Percentiles rank a stretch among this genome's conserved stretches.
phyloP scores from a whole-genome alignment of 2,888 invertebrate species.

The Tipula vernalis region DNA sequence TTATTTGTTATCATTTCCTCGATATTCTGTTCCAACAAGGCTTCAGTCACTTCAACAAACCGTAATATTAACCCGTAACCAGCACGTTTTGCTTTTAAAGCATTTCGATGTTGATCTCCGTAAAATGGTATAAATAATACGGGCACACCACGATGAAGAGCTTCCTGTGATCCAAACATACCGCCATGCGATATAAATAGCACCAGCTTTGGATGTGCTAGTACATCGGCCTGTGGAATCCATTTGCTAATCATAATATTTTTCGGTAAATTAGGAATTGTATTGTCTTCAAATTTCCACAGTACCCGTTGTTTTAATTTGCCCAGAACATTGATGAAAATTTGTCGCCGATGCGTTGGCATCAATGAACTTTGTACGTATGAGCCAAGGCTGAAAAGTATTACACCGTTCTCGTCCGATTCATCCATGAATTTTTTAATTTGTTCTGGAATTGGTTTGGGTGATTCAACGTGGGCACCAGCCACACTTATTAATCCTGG shows the following conservation, averaged over 20 bases:
- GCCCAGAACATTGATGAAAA: constrained; percentile 34
- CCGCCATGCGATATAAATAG: constrained; percentile 38
- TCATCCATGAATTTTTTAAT: constrained; percentile 34
- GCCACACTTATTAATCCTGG: constrained; percentile 40
- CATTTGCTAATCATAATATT: constrained; percentile 39
- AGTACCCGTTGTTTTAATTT: constrained; percentile 34
- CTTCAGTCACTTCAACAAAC: constrained; percentile 28
- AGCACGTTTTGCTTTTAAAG: constrained; percentile 27
- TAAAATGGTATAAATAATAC: constrained; percentile 31
- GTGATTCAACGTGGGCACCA: constrained; percentile 40
- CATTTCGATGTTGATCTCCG: constrained; percentile 28
- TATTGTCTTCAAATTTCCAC: constrained; percentile 39
- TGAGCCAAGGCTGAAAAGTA: constrained; percentile 36
- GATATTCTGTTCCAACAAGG: constrained; percentile 24
- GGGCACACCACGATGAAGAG: constrained; percentile 33
- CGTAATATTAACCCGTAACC: constrained; percentile 31
- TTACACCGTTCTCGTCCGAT: constrained; percentile 33
- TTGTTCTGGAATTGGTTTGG: constrained; percentile 28
- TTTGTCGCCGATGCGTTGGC: constrained; percentile 29
- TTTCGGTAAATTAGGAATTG: constrained; percentile 27
- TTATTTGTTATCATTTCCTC: constrained; percentile 31
- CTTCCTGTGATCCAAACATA: constrained; percentile 35
- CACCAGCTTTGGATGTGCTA: constrained; percentile 36
- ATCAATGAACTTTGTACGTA: constrained; percentile 19
- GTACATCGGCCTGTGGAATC: constrained; percentile 41